Conservation (phyloP, 2,888 invertebrate genomes). For the Eupsilia transversa region DNA sequence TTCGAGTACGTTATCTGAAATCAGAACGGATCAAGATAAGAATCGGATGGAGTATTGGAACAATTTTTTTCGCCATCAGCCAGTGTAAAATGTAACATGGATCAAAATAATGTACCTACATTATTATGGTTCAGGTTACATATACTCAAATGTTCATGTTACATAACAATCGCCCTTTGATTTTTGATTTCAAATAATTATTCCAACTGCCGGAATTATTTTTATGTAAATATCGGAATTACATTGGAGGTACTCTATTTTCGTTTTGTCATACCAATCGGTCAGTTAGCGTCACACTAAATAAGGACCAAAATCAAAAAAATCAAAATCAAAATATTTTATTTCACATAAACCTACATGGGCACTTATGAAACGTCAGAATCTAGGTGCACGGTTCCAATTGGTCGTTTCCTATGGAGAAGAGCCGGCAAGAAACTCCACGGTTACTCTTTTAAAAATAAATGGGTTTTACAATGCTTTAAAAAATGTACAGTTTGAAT, state of each 20-base stretch:
- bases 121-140: background rate
- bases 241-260: slow-evolving; percentile 6
- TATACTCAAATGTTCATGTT: background rate
- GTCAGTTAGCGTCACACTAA: slow-evolving; percentile 9
- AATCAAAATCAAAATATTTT: no score
- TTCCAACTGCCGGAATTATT: slow-evolving; percentile 43
- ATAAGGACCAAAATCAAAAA: no score
- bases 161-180: slow-evolving; percentile 3
- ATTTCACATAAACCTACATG: no score
- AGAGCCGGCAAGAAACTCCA: no score
- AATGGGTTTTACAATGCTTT: no score
- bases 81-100: background rate
- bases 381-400: no score
- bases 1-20: background rate
- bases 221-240: slow-evolving; percentile 37
- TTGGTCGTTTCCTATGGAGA: no score
- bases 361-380: no score
- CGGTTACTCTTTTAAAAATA: no score
- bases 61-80: background rate
- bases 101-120: background rate
- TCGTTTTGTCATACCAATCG: slow-evolving; percentile 21
- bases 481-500: no score
- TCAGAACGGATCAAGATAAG: background rate
- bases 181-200: slow-evolving; percentile 35
- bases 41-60: background rate